Conservation (phyloP, 2,113 vertebrate species). For the Megalops atlanticus region DNA sequence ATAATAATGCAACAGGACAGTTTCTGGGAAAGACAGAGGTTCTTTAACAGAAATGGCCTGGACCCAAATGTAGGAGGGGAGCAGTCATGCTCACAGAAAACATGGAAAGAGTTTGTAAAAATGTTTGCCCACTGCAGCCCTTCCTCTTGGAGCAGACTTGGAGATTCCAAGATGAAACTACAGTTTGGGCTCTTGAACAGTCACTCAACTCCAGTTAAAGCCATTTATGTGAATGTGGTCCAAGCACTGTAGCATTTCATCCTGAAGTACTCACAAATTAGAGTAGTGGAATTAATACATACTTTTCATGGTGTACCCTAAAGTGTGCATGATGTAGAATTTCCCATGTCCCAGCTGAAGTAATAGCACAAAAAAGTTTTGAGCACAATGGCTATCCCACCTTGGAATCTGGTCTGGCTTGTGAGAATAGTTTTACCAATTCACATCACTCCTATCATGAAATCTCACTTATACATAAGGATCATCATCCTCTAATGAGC, state of each 20-base stretch:
- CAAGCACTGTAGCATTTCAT: not conserved
- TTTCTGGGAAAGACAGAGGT: not conserved
- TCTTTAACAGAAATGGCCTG: not conserved
- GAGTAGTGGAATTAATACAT: not conserved
- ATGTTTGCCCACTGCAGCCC: not conserved
- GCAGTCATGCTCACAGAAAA: not conserved
- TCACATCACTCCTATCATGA: too few relatives aligned
- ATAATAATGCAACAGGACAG: constrained; percentile 3
- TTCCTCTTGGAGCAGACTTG: too few relatives aligned
- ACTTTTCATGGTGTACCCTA: not conserved
- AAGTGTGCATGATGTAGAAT: not conserved
- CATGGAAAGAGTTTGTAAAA: not conserved
- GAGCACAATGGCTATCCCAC: too few relatives aligned
- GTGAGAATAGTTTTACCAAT: too few relatives aligned
- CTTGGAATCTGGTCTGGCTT: too few relatives aligned
- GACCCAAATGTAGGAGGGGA: not conserved
- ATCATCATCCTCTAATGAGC: too few relatives aligned
- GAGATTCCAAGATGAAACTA: not conserved
- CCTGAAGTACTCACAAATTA: not conserved
- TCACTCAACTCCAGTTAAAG: not conserved
- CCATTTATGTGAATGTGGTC: not conserved
- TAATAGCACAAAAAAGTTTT: too few relatives aligned
- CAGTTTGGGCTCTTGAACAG: not conserved
- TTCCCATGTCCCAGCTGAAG: too few relatives aligned
- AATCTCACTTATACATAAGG: too few relatives aligned